A percentile compares a stretch with the other conserved stretches of the same genome.
These are phyloP conservation scores for Dascyllus trimaculatus DNA, from an alignment of 2,113 vertebrate species.

Conservation along the genomic window DNA sequence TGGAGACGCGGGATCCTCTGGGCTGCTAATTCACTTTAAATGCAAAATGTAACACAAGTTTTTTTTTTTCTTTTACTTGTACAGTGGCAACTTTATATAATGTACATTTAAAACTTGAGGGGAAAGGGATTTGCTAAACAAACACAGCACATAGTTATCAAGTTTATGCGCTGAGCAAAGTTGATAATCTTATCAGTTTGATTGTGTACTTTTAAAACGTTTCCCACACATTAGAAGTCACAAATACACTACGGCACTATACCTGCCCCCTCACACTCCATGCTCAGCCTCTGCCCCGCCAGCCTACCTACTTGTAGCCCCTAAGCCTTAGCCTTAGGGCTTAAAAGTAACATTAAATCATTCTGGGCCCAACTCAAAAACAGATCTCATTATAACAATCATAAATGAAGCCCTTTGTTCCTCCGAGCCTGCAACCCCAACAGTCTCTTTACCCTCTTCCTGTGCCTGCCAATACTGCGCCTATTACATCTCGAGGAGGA, in stretches of 20 bases:
- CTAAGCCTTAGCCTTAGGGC: conserved; percentile 50
- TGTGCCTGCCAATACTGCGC: conserved; percentile 43
- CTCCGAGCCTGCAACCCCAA: conserved; percentile 38
- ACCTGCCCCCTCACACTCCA: conserved; percentile 16
- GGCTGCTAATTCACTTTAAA: conserved; percentile 64
- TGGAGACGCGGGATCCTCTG: conserved; percentile 52
- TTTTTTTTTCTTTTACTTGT: neutral
- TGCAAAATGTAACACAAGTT: conserved; percentile 40
- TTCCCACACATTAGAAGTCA: conserved; percentile 42
- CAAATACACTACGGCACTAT: conserved; percentile 15
- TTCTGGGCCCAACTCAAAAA: conserved; percentile 54
- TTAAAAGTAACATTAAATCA: conserved; percentile 71
- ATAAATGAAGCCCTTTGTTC: conserved; percentile 77
- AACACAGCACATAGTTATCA: conserved; percentile 14
- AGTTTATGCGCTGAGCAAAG: neutral
- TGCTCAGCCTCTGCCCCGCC: conserved; percentile 9
- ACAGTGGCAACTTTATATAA: conserved; percentile 30
- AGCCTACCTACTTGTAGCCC: conserved; percentile 26
- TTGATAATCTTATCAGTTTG: conserved; percentile 40
- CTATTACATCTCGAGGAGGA: conserved; percentile 47
- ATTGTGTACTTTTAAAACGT: conserved; percentile 37
- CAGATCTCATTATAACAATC: conserved; percentile 70
- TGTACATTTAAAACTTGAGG: conserved; percentile 34
- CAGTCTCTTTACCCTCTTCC: conserved; percentile 55
- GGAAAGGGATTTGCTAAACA: conserved; percentile 37